Evolutionary conservation across 1,140 invertebrate genomes (phyloP).

Genomic region (Panulirus ornatus): DNA sequence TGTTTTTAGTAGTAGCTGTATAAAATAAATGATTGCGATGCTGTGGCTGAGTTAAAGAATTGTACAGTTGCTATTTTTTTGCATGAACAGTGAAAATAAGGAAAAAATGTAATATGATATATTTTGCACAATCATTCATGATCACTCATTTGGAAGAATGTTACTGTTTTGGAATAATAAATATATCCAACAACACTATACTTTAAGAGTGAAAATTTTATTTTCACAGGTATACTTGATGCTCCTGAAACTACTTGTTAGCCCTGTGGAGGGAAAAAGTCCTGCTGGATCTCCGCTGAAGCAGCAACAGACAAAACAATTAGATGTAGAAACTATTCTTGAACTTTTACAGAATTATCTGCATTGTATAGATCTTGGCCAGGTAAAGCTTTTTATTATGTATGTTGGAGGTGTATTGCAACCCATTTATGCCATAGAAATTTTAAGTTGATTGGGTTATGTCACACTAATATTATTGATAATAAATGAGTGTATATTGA

Average conservation of each 20-base stretch:
- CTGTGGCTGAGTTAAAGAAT: no score
- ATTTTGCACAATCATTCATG: no score
- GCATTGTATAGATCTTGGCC: slow-evolving; percentile 87
- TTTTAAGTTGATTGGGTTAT: background rate
- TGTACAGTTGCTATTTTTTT: no score
- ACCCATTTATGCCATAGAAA: background rate
- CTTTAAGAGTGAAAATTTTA: no score
- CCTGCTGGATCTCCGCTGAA: slow-evolving; percentile 78
- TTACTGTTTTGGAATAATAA: no score
- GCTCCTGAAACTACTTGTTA: slow-evolving; percentile 81
- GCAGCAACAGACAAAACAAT: slow-evolving; percentile 77
- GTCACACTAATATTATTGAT: background rate
- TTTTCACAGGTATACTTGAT: slow-evolving; percentile 81
- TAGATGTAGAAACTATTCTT: slow-evolving; percentile 88
- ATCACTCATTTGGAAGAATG: no score
- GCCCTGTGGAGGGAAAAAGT: slow-evolving; percentile 80
- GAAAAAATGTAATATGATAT: no score
- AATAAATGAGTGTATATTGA: no score
- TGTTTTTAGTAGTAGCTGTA: no score
- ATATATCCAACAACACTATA: no score
- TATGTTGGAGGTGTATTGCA: background rate
- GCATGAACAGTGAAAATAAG: no score
- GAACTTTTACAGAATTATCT: slow-evolving; percentile 89
- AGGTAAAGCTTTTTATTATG: slow-evolving; percentile 79
- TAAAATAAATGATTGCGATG: no score